Conservation (phyloP, 2,113 vertebrate genomes). For the Tor tambroides region DNA sequence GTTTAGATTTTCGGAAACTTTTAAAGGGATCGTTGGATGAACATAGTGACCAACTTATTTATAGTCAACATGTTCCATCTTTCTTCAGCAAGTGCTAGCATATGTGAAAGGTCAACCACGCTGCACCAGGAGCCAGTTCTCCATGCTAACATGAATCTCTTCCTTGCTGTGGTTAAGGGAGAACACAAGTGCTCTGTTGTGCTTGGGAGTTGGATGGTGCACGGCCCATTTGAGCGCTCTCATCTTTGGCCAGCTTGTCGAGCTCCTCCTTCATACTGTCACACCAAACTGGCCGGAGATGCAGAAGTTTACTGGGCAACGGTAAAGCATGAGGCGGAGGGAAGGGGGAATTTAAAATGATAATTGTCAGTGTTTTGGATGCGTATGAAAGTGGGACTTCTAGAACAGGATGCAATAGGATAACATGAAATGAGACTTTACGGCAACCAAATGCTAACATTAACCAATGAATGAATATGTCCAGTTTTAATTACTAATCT, state of each 20-base stretch:
- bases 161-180: constrained; percentile 34
- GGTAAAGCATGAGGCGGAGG: not conserved
- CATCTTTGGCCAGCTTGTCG: constrained; percentile 37
- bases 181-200: constrained; percentile 43
- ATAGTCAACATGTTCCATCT: constrained; percentile 22
- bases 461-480: not conserved
- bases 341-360: constrained; percentile 12
- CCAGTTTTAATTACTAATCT: not conserved
- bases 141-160: constrained; percentile 37
- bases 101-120: constrained; percentile 39
- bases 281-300: constrained; percentile 40
- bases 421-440: constrained; percentile 23
- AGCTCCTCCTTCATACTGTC: constrained; percentile 29
- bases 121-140: constrained; percentile 45
- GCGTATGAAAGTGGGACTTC: not conserved
- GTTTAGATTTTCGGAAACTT: constrained; percentile 12
- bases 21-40: not conserved
- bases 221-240: constrained; percentile 8
- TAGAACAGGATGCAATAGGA: constrained; percentile 19
- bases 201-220: constrained; percentile 32
- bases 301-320: constrained; percentile 17
- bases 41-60: not conserved
- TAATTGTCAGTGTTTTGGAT: constrained; percentile 34
- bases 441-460: not conserved
- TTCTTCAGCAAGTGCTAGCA: constrained; percentile 41